These are phyloP conservation scores for Nyctereutes procyonoides DNA, from an alignment of 2,113 vertebrate species.

Conservation along the genomic window DNA sequence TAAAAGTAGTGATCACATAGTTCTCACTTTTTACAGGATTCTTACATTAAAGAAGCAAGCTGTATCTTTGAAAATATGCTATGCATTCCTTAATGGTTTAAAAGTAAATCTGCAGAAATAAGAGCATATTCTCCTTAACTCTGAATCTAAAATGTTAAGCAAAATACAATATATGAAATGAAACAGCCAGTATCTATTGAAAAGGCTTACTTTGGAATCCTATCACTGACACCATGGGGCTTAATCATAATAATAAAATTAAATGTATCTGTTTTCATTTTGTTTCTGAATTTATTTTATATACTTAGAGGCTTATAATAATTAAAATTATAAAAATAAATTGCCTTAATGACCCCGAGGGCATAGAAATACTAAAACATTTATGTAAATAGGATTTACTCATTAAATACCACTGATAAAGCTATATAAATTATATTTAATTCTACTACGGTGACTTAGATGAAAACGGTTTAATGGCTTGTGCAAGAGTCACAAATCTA, in stretches of 20 bases:
- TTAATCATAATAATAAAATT: conserved; percentile 62
- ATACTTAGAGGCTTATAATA: conserved; percentile 52
- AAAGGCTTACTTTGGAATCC: conserved; percentile 36
- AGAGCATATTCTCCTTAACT: neutral
- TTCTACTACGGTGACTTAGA: conserved; percentile 72
- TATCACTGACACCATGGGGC: neutral
- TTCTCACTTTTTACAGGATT: neutral
- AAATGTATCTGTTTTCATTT: conserved; percentile 48
- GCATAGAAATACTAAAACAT: conserved; percentile 67
- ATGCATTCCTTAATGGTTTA: neutral
- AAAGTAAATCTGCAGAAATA: neutral
- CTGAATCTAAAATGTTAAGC: neutral
- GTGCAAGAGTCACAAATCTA: conserved; percentile 71
- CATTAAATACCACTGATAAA: conserved; percentile 72
- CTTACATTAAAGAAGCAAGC: neutral
- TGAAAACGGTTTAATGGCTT: conserved; percentile 72
- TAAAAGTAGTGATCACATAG: neutral
- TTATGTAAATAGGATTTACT: conserved; percentile 69
- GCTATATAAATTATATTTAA: conserved; percentile 79
- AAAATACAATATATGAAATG: neutral
- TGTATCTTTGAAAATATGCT: neutral
- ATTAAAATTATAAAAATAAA: conserved; percentile 78
- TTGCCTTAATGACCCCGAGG: conserved; percentile 61
- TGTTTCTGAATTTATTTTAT: conserved; percentile 65
- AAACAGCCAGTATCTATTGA: neutral